These are phyloP conservation scores for Lasiommata megera DNA, from an alignment of 2,888 invertebrate species.

Conservation along the genomic window DNA sequence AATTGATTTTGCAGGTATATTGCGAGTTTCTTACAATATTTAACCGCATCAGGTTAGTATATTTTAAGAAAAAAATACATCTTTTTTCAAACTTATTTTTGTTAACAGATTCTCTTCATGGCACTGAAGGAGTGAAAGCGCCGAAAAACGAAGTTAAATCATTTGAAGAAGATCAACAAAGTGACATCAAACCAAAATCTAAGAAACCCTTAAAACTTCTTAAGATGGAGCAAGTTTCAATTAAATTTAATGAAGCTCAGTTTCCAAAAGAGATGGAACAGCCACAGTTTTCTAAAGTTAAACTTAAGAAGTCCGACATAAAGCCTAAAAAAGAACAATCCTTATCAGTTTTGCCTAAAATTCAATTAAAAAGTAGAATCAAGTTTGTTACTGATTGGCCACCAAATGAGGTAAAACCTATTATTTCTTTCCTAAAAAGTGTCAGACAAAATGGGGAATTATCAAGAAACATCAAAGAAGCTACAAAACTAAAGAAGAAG, in stretches of 20 bases:
- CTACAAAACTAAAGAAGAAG: constrained; percentile 82
- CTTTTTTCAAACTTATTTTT: not conserved
- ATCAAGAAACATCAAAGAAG: constrained; percentile 86
- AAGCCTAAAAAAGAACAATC: constrained; percentile 70
- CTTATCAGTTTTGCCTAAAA: constrained; percentile 80
- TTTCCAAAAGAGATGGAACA: constrained; percentile 79
- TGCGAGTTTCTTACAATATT: not conserved
- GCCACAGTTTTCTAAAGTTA: constrained; percentile 84
- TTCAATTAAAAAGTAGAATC: constrained; percentile 87
- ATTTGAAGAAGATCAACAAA: not conserved
- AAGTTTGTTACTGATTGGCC: constrained; percentile 82
- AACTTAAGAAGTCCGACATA: constrained; percentile 82
- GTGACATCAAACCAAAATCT: constrained; percentile 24
- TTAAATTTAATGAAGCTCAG: constrained; percentile 82
- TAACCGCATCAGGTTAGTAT: not conserved
- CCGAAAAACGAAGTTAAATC: constrained; percentile 41
- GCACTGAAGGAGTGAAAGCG: constrained; percentile 28
- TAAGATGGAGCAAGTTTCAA: constrained; percentile 82
- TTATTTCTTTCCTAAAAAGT: constrained; percentile 77
- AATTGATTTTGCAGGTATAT: not conserved
- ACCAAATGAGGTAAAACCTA: constrained; percentile 76
- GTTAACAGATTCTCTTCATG: not conserved
- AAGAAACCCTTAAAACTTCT: constrained; percentile 64
- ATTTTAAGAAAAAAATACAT: not conserved
- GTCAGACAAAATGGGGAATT: constrained; percentile 83